Conservation (phyloP, 2,888 invertebrate species). For the Eupelmus urozonus region DNA sequence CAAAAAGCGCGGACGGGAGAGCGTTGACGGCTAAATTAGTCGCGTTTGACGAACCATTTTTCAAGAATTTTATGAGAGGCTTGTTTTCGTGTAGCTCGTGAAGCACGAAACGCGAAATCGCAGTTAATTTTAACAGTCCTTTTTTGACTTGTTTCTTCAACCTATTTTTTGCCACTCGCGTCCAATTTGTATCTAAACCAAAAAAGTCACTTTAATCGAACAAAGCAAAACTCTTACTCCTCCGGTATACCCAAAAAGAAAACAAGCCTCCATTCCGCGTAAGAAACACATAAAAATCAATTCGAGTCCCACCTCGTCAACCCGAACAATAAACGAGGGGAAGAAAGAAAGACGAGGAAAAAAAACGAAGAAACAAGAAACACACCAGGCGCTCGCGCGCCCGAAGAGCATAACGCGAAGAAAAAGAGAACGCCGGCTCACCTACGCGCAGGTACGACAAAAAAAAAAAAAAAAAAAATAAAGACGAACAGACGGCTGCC, state of each 20-base stretch:
- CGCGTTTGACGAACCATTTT: too few relatives aligned
- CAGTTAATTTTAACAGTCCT: too few relatives aligned
- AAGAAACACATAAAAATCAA: slow-evolving; percentile 26
- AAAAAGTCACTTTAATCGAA: too few relatives aligned
- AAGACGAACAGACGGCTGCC: not conserved
- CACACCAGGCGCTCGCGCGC: not conserved
- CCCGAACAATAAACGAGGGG: not conserved
- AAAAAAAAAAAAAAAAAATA: too few relatives aligned
- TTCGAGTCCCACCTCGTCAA: slow-evolving; percentile 6
- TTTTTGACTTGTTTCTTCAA: too few relatives aligned
- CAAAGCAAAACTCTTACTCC: too few relatives aligned
- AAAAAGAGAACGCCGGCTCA: not conserved
- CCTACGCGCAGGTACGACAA: not conserved
- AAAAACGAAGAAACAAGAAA: not conserved
- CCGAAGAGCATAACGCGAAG: slow-evolving; percentile 2
- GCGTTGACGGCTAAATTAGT: slow-evolving; percentile 29
- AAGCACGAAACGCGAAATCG: too few relatives aligned
- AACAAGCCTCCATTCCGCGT: not conserved
- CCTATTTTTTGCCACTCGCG: too few relatives aligned
- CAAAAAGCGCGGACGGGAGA: not conserved
- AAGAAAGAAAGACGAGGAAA: not conserved
- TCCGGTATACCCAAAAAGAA: too few relatives aligned
- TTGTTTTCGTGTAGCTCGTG: too few relatives aligned
- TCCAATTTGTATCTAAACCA: too few relatives aligned
- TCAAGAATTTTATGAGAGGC: too few relatives aligned